Percentiles rank a stretch among this genome's conserved stretches.
Evolutionary conservation across 53 echinoderm and acorn worm species (phyloP).

Genomic region (Stichopus horrens): DNA sequence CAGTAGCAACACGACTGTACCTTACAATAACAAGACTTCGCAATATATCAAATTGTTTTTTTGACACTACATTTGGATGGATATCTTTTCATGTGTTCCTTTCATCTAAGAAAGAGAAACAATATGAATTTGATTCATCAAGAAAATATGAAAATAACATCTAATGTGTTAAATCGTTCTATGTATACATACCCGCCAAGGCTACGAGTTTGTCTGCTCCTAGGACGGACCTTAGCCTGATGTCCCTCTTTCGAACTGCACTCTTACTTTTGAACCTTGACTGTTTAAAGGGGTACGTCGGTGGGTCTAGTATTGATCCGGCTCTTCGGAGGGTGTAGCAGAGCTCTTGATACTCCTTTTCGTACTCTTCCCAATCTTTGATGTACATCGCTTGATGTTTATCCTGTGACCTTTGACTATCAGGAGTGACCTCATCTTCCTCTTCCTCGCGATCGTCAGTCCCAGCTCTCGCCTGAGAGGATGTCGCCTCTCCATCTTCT

Average conservation of each 20-base stretch:
- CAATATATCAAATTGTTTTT: too few relatives aligned
- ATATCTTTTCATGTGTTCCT: background rate
- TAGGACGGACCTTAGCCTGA: background rate
- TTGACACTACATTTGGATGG: too few relatives aligned
- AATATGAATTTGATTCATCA: too few relatives aligned
- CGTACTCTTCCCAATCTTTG: slow-evolving; percentile 27
- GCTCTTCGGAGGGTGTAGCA: slow-evolving; percentile 40
- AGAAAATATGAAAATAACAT: too few relatives aligned
- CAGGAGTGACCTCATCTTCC: background rate
- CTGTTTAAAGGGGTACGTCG: background rate
- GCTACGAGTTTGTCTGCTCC: slow-evolving; percentile 38
- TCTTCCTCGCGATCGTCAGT: background rate
- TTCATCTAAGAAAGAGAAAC: background rate
- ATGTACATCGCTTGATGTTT: background rate
- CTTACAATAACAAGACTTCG: too few relatives aligned
- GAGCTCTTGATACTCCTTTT: slow-evolving; percentile 21
- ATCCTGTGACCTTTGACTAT: background rate
- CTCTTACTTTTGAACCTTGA: slow-evolving; percentile 10
- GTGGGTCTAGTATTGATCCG: background rate
- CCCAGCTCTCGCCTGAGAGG: background rate
- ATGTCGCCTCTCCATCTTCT: background rate
- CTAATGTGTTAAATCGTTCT: background rate
- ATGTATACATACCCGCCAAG: slow-evolving; percentile 16
- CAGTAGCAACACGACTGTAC: too few relatives aligned
- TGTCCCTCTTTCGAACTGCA: slow-evolving; percentile 23